Evolutionary conservation across 1,140 invertebrate species (phyloP).

Genomic region (Sycobia sp.): DNA sequence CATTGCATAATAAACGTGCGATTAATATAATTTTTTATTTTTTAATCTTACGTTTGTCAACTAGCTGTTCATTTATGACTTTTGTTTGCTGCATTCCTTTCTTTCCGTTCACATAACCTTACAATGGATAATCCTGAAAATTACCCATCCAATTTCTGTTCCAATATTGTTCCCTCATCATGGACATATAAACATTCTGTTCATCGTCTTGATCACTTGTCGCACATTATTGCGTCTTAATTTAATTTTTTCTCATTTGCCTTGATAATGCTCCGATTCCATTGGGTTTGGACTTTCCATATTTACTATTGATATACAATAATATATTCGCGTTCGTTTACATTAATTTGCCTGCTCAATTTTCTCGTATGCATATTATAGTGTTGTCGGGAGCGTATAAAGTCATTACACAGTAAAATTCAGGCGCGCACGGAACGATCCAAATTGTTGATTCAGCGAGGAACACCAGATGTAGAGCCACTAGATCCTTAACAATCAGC

Average conservation of each 20-base stretch:
- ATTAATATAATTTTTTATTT: constrained; percentile 42
- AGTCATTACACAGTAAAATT: constrained; percentile 86
- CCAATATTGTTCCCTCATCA: background rate
- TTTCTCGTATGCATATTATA: constrained; percentile 49
- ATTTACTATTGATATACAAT: too few species aligned
- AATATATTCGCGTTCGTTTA: too few species aligned
- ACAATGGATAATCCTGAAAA: constrained; percentile 8
- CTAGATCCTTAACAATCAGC: constrained; percentile 53
- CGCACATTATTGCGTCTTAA: background rate
- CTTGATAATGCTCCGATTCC: too few species aligned
- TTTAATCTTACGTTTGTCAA: constrained; percentile 53
- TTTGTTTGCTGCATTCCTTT: constrained; percentile 68
- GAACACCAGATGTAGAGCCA: constrained; percentile 77
- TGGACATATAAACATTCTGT: constrained; percentile 20
- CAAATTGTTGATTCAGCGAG: constrained; percentile 83
- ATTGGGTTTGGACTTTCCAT: too few species aligned
- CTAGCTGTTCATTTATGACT: constrained; percentile 67
- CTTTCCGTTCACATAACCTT: constrained; percentile 41
- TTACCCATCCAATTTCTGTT: background rate
- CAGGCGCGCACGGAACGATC: constrained; percentile 83
- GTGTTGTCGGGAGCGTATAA: constrained; percentile 83
- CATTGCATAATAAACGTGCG: constrained; percentile 34
- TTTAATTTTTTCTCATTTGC: background rate
- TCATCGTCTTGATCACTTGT: constrained; percentile 24
- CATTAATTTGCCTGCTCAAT: constrained; percentile 3